Evolutionary conservation across 2,888 invertebrate species (phyloP).

Genomic region (Caradrina kadenii): DNA sequence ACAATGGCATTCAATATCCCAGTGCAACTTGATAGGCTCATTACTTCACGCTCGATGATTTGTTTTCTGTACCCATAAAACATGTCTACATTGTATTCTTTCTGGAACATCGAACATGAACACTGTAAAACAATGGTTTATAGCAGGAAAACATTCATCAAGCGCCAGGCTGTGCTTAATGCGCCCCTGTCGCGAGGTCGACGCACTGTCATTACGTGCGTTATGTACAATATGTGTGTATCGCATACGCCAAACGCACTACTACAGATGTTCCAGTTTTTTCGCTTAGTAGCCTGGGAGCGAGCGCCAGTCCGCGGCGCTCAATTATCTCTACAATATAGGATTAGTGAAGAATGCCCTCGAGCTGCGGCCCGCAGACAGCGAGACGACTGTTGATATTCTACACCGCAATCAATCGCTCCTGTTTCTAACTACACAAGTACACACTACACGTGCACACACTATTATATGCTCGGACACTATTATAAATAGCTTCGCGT

Average conservation of each 20-base stretch:
- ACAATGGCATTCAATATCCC: conserved; percentile 17
- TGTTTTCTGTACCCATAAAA: conserved; percentile 66
- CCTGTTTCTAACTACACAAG: conserved; percentile 66
- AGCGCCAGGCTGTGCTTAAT: conserved; percentile 67
- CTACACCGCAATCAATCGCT: conserved; percentile 69
- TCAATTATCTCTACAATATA: conserved; percentile 63
- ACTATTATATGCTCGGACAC: conserved; percentile 50
- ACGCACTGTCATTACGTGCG: conserved; percentile 62
- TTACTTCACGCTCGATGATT: conserved; percentile 58
- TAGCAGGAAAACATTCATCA: conserved; percentile 75
- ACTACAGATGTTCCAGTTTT: conserved; percentile 72
- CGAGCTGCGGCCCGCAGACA: conserved; percentile 69
- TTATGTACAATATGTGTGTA: conserved; percentile 58
- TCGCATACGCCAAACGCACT: conserved; percentile 69
- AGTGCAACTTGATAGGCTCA: conserved; percentile 34
- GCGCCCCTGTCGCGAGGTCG: conserved; percentile 66
- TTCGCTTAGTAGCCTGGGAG: conserved; percentile 55
- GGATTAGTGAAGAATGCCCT: conserved; percentile 66
- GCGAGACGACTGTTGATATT: conserved; percentile 70
- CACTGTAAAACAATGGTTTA: conserved; percentile 73
- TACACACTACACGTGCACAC: conserved; percentile 64
- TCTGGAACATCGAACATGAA: conserved; percentile 74
- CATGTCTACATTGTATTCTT: conserved; percentile 72
- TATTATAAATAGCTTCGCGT: conserved; percentile 56
- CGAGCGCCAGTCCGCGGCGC: conserved; percentile 21